Conservation (phyloP, 2,888 invertebrate species). For the Encarsia formosa region DNA sequence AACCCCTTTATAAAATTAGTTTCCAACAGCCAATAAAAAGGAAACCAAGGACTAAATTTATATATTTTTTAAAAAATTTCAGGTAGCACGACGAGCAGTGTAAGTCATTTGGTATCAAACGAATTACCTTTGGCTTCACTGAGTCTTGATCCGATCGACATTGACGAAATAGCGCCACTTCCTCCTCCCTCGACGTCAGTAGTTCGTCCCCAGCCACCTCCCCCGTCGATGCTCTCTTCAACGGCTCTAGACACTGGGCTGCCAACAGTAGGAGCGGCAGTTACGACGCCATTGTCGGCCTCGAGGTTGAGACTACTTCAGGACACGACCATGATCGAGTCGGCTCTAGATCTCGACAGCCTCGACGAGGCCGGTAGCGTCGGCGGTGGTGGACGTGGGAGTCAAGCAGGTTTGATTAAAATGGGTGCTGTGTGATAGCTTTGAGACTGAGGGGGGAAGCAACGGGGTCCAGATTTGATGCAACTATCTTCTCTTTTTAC, state of each 20-base stretch:
- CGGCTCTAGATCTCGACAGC: constrained; percentile 83
- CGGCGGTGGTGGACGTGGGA: constrained; percentile 64
- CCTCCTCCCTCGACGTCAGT: constrained; percentile 34
- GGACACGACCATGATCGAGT: constrained; percentile 88
- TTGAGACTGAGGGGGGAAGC: no score
- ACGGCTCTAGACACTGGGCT: constrained; percentile 38
- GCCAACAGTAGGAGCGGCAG: constrained; percentile 35
- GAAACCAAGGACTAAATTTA: no score
- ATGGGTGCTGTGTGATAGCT: constrained; percentile 52
- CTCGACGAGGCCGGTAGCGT: constrained; percentile 72
- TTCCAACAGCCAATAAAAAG: no score
- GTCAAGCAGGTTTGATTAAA: constrained; percentile 65
- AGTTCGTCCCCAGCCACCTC: background rate
- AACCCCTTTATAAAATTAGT: no score
- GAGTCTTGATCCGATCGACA: constrained; percentile 50
- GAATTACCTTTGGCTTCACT: constrained; percentile 60
- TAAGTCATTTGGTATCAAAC: constrained; percentile 63
- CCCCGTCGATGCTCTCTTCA: constrained; percentile 35
- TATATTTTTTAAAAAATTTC: no score
- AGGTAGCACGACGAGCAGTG: constrained; percentile 65
- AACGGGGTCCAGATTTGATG: no score
- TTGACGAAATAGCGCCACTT: constrained; percentile 48
- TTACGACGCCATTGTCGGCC: constrained; percentile 53
- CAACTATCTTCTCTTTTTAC: no score
- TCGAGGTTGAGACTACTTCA: constrained; percentile 74